Base-by-base conservation (phyloP, 1,140 invertebrate species). In the Eubasilissa regina region DNA sequence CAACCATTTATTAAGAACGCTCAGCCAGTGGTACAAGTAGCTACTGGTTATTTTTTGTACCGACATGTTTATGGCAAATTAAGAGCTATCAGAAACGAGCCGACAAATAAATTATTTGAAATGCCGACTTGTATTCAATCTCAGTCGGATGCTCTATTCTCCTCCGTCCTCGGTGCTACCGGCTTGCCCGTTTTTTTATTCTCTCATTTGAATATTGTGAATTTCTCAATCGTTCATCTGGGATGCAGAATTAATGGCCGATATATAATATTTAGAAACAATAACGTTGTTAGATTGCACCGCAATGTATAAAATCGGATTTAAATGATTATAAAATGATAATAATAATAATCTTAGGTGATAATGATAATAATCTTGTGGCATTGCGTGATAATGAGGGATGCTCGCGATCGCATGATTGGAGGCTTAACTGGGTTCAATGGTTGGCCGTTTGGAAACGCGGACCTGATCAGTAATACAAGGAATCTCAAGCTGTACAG, bases 31-130 rank as follows among this genome's bases (percentile, higher is more conserved):
- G 17, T 19, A 73, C 25, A 35, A 13, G 19, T 48, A 11, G 68
- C 68, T 73, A 73, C 68, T 73, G 68, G 68, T 73, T 73, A 55
- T 73, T 73, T 73, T 73, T 73, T 55, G 48, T 73, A 51, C 68
- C 17, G 68, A 73, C 47, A 73, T 73, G 68, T 73, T 73, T 73
- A 73, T 73, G 19, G 68, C 66, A 70, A 70, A 70, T 70, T 70
- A 70, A 70, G 66, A 70, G 66, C 66, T 70, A 70, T 70, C 66
- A 19, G 21, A 70, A 70, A 70, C 66, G 21, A 47, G 66, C 66
- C 66, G 66, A 45, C 66, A 10, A 15, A 48, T 70, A 70, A 70
- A 70, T 70, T 47, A 70, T 48, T 70, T 25, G 60, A 13, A 70
- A 11, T 47, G 66, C 44, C n/a, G 44, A 70, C 0, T 25, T 9